Conservation (phyloP, 30 jellyfish, hydroid and myxozoan genomes). For the Hydractinia symbiolongicarpus region DNA sequence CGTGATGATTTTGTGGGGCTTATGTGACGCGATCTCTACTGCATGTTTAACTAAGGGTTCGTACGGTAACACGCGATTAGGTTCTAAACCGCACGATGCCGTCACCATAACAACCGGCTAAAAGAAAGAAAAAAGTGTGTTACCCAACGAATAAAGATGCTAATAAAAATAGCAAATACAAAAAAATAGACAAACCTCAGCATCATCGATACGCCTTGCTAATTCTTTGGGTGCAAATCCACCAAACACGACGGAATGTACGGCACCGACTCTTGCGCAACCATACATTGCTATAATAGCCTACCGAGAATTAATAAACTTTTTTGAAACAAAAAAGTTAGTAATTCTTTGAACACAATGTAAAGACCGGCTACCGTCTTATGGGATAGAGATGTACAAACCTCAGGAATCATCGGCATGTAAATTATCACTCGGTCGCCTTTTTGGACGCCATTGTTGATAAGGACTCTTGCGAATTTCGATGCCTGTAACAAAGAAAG, state of each 20-base stretch:
- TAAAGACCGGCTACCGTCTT: too few species aligned
- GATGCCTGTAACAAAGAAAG: constrained; percentile 47
- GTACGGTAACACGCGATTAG: constrained; percentile 73
- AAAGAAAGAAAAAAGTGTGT: neutral
- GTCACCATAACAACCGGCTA: constrained; percentile 92
- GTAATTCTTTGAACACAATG: neutral
- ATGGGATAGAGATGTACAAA: neutral
- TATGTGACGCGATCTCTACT: constrained; percentile 34
- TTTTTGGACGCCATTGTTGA: constrained; percentile 69
- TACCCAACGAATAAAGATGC: neutral
- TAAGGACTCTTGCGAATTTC: constrained; percentile 83
- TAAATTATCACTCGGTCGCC: constrained; percentile 96
- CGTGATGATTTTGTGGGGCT: constrained; percentile 74
- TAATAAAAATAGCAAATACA: neutral
- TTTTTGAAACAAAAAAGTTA: neutral
- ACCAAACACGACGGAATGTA: constrained; percentile 89
- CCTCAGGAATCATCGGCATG: constrained; percentile 99
- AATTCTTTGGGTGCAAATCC: constrained; percentile 97
- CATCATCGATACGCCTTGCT: constrained; percentile 92
- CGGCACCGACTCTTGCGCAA: constrained; percentile 96
- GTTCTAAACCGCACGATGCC: constrained; percentile 98
- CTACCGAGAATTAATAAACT: constrained; percentile 24
- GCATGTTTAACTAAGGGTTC: constrained; percentile 89
- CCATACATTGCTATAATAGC: constrained; percentile 92
- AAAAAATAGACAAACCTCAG: constrained; percentile 35